Evolutionary conservation across 2,797 vertebrate genomes (phyloP).

Genomic region (Sparus aurata): DNA sequence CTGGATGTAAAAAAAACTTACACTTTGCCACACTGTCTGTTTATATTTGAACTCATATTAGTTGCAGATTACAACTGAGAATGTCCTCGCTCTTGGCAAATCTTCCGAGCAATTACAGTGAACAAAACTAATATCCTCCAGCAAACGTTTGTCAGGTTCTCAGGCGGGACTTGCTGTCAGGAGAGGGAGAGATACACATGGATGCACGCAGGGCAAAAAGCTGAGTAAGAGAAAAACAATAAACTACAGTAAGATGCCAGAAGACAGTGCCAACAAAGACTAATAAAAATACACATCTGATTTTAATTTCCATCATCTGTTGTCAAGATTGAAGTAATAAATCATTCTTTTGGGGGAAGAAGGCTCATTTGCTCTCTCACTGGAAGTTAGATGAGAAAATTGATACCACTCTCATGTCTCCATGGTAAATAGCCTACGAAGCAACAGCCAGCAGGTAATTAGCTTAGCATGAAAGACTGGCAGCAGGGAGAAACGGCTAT

Average conservation of each 20-base stretch:
- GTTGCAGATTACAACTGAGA: background rate
- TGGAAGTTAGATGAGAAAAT: background rate
- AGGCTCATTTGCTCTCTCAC: background rate
- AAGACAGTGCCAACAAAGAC: background rate
- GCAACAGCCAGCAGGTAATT: background rate
- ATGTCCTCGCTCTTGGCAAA: background rate
- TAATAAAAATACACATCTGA: constrained; percentile 4
- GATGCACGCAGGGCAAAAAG: background rate
- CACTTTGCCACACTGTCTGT: background rate
- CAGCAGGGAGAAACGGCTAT: background rate
- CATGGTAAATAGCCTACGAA: background rate
- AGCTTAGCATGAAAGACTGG: background rate
- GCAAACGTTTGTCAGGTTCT: background rate
- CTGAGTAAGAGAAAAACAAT: background rate
- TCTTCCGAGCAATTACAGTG: background rate
- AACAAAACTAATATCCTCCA: background rate
- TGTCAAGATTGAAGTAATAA: background rate
- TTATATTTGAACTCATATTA: background rate
- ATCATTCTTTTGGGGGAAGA: background rate
- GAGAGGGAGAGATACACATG: background rate
- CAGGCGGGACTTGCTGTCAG: background rate
- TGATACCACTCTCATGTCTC: background rate
- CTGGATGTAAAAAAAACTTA: background rate
- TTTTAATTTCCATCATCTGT: background rate
- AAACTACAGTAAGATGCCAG: background rate